Evolutionary conservation across 2,113 vertebrate genomes (phyloP).

Genomic region (Pardalotus punctatus): DNA sequence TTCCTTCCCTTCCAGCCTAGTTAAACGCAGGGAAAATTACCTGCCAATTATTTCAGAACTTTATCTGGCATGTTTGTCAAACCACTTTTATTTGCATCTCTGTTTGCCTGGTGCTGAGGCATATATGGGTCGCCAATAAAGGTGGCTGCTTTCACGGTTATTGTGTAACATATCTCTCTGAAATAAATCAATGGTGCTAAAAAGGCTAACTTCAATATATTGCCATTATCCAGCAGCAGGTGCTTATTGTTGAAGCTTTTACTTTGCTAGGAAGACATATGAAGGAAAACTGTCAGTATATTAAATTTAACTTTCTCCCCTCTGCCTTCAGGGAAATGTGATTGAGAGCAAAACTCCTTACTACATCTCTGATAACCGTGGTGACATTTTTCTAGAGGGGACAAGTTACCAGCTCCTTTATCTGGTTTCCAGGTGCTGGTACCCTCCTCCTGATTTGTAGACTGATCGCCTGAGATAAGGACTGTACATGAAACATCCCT

Average conservation of each 20-base stretch:
- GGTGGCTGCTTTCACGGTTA: neutral
- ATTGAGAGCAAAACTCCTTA: neutral
- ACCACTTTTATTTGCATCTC: neutral
- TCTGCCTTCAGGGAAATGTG: neutral
- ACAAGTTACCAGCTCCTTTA: neutral
- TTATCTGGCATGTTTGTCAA: neutral
- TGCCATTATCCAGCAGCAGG: neutral
- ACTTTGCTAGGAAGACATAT: neutral
- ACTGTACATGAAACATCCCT: neutral
- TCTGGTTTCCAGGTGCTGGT: neutral
- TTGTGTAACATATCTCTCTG: neutral
- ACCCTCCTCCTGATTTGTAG: neutral
- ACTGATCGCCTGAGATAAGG: neutral
- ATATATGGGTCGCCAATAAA: neutral
- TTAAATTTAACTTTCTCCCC: neutral
- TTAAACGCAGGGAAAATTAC: neutral
- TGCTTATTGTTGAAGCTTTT: neutral
- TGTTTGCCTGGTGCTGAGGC: neutral
- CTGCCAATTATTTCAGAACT: neutral
- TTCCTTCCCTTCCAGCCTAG: neutral
- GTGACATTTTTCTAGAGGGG: neutral
- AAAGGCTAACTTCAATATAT: neutral
- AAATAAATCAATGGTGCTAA: constrained; percentile 6
- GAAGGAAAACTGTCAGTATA: neutral
- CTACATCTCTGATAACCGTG: neutral